Conservation (phyloP, 2,797 vertebrate species). For the Mus minutoides region DNA sequence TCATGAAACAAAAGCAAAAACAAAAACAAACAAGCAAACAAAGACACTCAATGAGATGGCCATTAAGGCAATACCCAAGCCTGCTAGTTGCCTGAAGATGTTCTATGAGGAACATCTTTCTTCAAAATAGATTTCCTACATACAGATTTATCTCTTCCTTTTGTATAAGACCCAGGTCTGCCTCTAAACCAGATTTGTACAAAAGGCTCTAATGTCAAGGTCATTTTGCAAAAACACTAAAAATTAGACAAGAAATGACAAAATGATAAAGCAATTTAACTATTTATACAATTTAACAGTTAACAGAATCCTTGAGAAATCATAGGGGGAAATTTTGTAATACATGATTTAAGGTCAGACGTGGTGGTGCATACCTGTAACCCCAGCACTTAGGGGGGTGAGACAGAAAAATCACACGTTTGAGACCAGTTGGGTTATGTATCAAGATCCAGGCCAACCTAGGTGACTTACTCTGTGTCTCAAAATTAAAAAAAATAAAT, state of each 20-base stretch:
- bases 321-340: neutral
- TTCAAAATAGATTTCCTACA: constrained; percentile 19
- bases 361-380: neutral
- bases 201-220: neutral
- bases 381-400: neutral
- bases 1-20: neutral
- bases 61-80: neutral
- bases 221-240: constrained; percentile 3
- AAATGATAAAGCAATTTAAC: constrained; percentile 43
- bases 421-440: neutral
- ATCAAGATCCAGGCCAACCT: neutral
- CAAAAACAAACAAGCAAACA: neutral
- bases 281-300: constrained; percentile 35
- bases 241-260: neutral
- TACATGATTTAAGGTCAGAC: neutral
- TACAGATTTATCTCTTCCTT: neutral
- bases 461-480: neutral
- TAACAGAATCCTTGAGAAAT: neutral
- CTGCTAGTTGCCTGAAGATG: constrained; percentile 22
- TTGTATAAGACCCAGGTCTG: neutral
- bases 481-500: neutral
- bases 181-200: constrained; percentile 28
- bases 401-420: neutral
- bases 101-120: neutral
- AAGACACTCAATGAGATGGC: neutral